phyloP scores from a whole-genome alignment of 2,888 invertebrate genomes.

The Ectobius pallidus region DNA sequence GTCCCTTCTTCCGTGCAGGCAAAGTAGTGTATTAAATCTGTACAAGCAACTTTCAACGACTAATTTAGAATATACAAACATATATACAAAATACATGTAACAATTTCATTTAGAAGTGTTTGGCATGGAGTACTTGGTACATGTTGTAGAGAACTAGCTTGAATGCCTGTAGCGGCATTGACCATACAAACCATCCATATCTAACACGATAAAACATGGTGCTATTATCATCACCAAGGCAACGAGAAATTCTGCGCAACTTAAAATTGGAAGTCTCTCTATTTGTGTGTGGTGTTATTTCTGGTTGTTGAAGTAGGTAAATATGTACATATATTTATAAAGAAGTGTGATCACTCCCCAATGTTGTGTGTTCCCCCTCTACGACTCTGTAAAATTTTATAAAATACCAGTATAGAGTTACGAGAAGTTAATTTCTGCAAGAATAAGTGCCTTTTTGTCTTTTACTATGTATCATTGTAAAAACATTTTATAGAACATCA shows the following conservation, averaged over 20 bases:
- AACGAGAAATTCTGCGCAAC: neutral
- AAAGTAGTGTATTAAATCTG: too few species aligned
- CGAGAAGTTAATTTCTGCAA: conserved; percentile 11
- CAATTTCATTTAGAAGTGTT: too few species aligned
- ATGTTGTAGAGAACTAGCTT: too few species aligned
- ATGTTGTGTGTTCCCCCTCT: conserved; percentile 20
- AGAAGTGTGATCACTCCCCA: neutral
- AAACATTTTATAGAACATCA: conserved; percentile 38
- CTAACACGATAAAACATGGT: conserved; percentile 6
- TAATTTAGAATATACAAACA: conserved; percentile 16
- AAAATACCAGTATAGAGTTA: conserved; percentile 16
- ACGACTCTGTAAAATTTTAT: conserved; percentile 26
- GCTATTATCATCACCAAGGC: conserved; percentile 9
- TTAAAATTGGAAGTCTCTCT: conserved; percentile 22
- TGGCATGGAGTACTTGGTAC: conserved; percentile 13
- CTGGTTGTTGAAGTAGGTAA: conserved; percentile 21
- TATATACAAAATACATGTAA: too few species aligned
- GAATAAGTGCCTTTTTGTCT: conserved; percentile 40
- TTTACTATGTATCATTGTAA: conserved; percentile 34
- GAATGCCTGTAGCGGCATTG: neutral
- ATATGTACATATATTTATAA: conserved; percentile 35
- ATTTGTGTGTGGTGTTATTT: conserved; percentile 27
- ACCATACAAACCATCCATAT: neutral
- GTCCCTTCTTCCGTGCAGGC: conserved; percentile 21
- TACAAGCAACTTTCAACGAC: too few species aligned